A percentile compares a stretch with the other conserved stretches of the same genome.
Evolutionary conservation across 2,113 vertebrate genomes (phyloP).

Genomic region (Cavia porcellus): DNA sequence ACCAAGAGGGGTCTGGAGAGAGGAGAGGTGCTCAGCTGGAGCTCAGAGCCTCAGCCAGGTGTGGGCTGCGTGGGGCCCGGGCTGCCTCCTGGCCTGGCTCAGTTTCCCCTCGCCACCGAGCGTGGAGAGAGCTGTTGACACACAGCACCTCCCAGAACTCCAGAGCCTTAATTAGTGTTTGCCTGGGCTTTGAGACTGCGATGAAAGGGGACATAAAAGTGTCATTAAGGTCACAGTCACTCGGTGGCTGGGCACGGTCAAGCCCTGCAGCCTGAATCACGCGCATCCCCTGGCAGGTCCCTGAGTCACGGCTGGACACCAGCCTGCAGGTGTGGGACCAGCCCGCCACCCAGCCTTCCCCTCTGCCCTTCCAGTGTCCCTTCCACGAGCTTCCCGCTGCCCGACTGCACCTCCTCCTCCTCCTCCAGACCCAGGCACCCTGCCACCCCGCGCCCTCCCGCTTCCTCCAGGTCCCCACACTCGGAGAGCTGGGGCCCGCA

Average conservation of each 20-base stretch:
- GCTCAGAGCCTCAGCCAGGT: not conserved
- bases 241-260: slow-evolving; percentile 37
- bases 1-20: not conserved
- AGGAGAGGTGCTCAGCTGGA: not conserved
- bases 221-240: slow-evolving; percentile 73
- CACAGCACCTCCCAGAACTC: slow-evolving; percentile 11
- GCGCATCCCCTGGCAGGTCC: slow-evolving; percentile 1
- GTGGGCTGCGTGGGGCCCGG: not conserved
- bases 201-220: slow-evolving; percentile 81
- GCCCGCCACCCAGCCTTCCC: not conserved
- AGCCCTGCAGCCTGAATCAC: slow-evolving; percentile 71
- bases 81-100: not conserved
- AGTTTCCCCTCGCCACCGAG: slow-evolving; percentile 43
- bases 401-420: not conserved
- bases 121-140: slow-evolving; percentile 72
- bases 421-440: not conserved
- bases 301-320: slow-evolving; percentile 62
- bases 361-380: not conserved
- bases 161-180: slow-evolving; percentile 78
- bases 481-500: not conserved
- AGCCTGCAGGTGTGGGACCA: not conserved
- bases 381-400: not conserved
- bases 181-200: slow-evolving; percentile 58
- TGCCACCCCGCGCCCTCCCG: not conserved
- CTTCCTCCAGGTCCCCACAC: not conserved